Conservation (phyloP, 2,113 vertebrate genomes). For the Saguinus imperator region DNA sequence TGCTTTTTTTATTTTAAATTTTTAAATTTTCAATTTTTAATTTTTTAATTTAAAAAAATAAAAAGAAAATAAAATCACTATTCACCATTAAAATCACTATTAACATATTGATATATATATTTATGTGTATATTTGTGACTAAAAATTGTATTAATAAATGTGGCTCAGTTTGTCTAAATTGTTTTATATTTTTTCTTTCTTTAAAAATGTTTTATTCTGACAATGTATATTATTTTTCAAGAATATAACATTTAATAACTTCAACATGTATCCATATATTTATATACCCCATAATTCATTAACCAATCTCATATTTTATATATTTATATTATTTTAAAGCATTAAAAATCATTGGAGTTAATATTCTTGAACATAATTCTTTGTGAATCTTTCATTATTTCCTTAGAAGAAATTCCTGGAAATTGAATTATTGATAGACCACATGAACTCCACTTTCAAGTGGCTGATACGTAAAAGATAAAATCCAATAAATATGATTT, state of each 20-base stretch:
- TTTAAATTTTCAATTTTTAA: neutral
- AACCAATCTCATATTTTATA: neutral
- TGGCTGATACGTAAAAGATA: neutral
- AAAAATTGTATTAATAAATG: neutral
- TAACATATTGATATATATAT: neutral
- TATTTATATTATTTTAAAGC: neutral
- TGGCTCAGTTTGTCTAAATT: neutral
- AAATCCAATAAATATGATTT: neutral
- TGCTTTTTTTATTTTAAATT: neutral
- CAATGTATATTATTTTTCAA: neutral
- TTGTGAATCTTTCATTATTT: neutral
- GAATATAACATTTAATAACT: neutral
- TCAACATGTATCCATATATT: neutral
- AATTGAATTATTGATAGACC: neutral
- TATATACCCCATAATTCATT: neutral
- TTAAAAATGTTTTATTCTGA: neutral
- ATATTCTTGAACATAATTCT: constrained; percentile 2
- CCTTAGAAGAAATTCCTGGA: neutral
- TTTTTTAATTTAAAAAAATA: neutral
- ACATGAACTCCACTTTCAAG: neutral
- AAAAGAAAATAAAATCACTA: neutral
- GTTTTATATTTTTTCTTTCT: neutral
- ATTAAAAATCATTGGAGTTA: neutral
- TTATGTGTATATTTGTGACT: neutral
- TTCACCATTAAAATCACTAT: neutral